phyloP scores from a whole-genome alignment of 2,113 vertebrate genomes.

The Nasalis larvatus region DNA sequence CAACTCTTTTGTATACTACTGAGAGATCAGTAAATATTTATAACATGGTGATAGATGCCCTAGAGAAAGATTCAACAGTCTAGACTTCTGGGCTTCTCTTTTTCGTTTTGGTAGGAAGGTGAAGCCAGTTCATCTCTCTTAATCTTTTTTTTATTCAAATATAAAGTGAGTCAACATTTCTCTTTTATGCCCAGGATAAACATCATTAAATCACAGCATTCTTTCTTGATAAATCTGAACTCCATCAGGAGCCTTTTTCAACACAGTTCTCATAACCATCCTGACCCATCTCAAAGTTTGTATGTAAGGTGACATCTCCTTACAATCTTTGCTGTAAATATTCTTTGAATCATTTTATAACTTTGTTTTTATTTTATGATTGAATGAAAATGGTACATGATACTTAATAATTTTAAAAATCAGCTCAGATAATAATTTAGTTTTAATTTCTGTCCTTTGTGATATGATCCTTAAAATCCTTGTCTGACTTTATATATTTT shows the following conservation, averaged over 20 bases:
- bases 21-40: background rate
- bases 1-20: background rate
- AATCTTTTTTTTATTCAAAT: background rate
- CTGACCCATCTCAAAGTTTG: background rate
- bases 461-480: background rate
- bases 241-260: background rate
- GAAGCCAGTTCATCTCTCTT: background rate
- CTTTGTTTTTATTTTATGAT: background rate
- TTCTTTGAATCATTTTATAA: background rate
- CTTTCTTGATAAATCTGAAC: background rate
- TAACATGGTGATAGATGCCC: background rate
- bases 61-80: background rate
- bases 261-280: background rate
- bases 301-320: background rate
- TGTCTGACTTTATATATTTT: background rate
- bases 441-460: background rate
- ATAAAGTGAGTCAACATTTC: background rate
- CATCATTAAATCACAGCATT: background rate
- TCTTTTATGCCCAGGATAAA: background rate
- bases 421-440: background rate
- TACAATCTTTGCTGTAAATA: background rate
- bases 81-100: background rate
- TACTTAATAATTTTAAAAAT: background rate
- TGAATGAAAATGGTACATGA: background rate
- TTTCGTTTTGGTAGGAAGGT: background rate